Evolutionary conservation across 2,113 vertebrate genomes (phyloP), one percentile per base, ranked within the genome.

Genomic region (Danionella cerebrum): DNA sequence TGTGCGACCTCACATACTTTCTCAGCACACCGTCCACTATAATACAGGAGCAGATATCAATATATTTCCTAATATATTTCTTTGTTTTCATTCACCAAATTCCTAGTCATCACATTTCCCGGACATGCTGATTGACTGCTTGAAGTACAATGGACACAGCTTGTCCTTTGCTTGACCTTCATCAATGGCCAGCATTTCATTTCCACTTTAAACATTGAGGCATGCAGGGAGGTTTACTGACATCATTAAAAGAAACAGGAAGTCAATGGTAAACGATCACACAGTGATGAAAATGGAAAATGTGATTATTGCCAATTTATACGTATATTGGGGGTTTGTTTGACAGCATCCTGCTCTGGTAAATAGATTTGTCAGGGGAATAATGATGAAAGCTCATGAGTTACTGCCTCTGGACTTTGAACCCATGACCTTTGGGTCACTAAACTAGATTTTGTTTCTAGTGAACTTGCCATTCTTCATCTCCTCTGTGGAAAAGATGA

Each of bases 181-280:
- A 6, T 16, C 50, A 42, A 39, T 25, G 48, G 55, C 14, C 54
- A 33, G 38, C 14, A 8, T 16, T 25, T 29, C 41, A 51, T 70
- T 45, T 42, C 36, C 41, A 55, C 55, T 33, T 35, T 51, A 71
- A 67, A 71, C 47, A 60, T 41, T 36, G 24, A 54, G 22, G 22
- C 18, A 45, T 27, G 11, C 55, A 51, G 29, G 65, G 36, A 65
- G 65, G 69, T 62, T 42, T 65, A 44, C 27, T 69, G 42, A 44
- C 58, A 52, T 69, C 57, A 50, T 19, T 5, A 42, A 11, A 22
- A 5, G 14, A 7, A 1, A 53, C 29, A 16, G 22, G 44, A 59
- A 35, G 47, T 36, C 18, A 8, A 31, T 59, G 18, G 19, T 35
- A 47, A 41, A 27, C 16, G 8, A 35, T 39, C 11, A 31, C 21